Evolutionary conservation across 1,140 invertebrate species (phyloP).

Genomic region (Chionoecetes opilio): DNA sequence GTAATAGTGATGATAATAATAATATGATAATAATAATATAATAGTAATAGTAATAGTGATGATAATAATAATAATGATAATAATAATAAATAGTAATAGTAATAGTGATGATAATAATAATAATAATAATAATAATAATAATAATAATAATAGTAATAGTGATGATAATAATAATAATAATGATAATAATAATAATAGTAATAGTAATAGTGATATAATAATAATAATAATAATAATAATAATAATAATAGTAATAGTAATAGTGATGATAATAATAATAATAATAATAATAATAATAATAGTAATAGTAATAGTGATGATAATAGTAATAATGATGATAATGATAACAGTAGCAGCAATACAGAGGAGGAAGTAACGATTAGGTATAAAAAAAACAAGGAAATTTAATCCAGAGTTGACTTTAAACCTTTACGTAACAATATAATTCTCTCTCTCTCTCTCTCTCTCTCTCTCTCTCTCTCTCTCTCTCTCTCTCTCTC

Average conservation of each 20-base stretch:
- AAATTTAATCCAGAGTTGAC: no score
- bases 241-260: background rate
- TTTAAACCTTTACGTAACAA: no score
- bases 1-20: background rate
- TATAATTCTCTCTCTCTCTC: no score
- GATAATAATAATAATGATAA: background rate
- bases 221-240: background rate
- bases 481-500: background rate
- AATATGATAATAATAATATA: background rate
- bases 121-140: constrained; percentile 14
- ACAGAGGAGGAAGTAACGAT: no score
- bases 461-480: background rate
- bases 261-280: background rate
- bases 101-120: background rate
- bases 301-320: background rate
- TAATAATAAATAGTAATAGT: constrained; percentile 19
- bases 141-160: background rate
- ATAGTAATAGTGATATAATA: background rate
- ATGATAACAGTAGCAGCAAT: background rate
- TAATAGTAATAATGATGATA: background rate
- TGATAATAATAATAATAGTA: background rate
- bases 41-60: background rate
- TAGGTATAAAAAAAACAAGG: no score
- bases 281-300: constrained; percentile 24
- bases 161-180: background rate